Evolutionary conservation across 2,113 vertebrate genomes (phyloP).

Genomic region (Psettodes erumei): DNA sequence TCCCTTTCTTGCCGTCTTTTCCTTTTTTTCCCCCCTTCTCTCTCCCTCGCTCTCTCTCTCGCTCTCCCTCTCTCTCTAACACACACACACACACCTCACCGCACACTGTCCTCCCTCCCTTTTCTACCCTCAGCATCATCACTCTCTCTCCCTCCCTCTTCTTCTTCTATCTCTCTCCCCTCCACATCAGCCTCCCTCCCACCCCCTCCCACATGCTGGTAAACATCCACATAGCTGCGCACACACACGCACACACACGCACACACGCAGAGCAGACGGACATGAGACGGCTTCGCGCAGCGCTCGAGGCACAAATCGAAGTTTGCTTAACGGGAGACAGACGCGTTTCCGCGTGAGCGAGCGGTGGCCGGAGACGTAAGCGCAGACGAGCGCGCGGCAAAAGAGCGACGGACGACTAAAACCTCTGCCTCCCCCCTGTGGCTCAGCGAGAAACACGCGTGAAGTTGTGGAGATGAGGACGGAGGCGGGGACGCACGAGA

Average conservation of each 20-base stretch:
- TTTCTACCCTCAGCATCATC: constrained; percentile 69
- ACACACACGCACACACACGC: constrained; percentile 22
- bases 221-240: constrained; percentile 61
- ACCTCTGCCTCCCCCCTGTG: neutral
- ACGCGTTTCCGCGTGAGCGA: constrained; percentile 25
- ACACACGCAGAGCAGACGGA: neutral
- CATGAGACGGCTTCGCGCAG: constrained; percentile 15
- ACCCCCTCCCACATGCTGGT: constrained; percentile 54
- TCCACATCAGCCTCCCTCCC: constrained; percentile 49
- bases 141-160: constrained; percentile 9
- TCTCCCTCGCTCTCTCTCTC: constrained; percentile 27
- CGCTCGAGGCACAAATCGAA: constrained; percentile 48
- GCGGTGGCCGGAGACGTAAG: constrained; percentile 45
- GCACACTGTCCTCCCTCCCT: constrained; percentile 69
- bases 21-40: constrained; percentile 59
- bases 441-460: constrained; percentile 23
- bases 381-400: constrained; percentile 13
- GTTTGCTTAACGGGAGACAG: constrained; percentile 59
- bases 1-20: constrained; percentile 69
- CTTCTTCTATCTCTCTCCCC: constrained; percentile 14
- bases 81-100: too few species aligned
- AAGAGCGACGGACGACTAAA: constrained; percentile 32
- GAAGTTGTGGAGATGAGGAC: constrained; percentile 57
- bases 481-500: constrained; percentile 17
- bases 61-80: constrained; percentile 60